A percentile compares a stretch with the other conserved stretches of the same genome.
Evolutionary conservation across 1,140 invertebrate species (phyloP).

Genomic region (Neuroterus valhalla): DNA sequence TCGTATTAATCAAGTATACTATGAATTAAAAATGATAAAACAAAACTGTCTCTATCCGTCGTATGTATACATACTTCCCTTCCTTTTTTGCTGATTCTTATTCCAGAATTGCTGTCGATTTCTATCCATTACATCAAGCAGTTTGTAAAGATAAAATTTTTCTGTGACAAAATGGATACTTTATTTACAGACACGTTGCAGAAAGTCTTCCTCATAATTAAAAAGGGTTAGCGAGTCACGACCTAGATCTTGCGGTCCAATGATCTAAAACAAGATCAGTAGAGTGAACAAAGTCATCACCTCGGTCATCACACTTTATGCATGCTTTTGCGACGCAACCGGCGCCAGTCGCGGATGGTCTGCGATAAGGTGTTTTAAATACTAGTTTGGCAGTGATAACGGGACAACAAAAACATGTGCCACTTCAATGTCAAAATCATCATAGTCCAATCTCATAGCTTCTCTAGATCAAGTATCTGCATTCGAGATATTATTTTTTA

Average conservation of each 20-base stretch:
- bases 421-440: too few species aligned
- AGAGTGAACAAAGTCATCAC: background rate
- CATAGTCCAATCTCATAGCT: too few species aligned
- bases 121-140: background rate
- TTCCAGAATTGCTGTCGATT: too few species aligned
- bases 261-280: slow-evolving; percentile 26
- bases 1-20: too few species aligned
- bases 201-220: background rate
- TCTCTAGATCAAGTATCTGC: too few species aligned
- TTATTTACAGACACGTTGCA: background rate
- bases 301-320: background rate
- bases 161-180: background rate
- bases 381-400: background rate
- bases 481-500: too few species aligned
- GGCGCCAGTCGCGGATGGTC: background rate
- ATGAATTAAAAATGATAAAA: too few species aligned
- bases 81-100: too few species aligned
- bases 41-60: too few species aligned
- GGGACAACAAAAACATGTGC: background rate
- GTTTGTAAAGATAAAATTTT: background rate
- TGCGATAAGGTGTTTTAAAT: background rate
- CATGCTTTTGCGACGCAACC: background rate
- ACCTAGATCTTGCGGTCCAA: slow-evolving; percentile 23
- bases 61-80: too few species aligned
- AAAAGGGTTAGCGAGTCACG: background rate